A percentile compares a stretch with the other conserved stretches of the same genome.
Conservation (phyloP, 1,140 invertebrate genomes). For the Lithobius niger region DNA sequence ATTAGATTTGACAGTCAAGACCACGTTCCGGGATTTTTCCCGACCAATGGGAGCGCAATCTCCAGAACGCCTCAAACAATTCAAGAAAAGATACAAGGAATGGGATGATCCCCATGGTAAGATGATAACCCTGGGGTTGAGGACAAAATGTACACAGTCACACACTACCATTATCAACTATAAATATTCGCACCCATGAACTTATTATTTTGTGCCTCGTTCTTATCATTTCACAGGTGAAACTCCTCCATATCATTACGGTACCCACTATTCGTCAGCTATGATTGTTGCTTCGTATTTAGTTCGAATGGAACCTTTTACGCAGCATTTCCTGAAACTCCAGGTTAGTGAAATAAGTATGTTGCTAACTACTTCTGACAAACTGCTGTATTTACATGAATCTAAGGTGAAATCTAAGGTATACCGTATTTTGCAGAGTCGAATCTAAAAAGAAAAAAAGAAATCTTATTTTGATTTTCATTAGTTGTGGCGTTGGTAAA, state of each 20-base stretch:
- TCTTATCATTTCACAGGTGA: slow-evolving; percentile 40
- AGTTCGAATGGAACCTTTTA: slow-evolving; percentile 95
- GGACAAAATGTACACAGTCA: no score
- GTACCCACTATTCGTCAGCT: slow-evolving; percentile 96
- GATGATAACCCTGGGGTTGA: no score
- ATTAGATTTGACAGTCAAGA: slow-evolving; percentile 70
- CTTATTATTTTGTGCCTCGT: background rate
- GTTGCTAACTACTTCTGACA: background rate
- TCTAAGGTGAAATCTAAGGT: no score
- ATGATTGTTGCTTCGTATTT: slow-evolving; percentile 99
- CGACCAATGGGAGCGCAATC: slow-evolving; percentile 99
- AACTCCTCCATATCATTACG: slow-evolving; percentile 97
- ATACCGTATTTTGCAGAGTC: no score
- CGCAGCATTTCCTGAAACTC: slow-evolving; percentile 90
- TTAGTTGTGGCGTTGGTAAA: no score
- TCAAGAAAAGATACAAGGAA: slow-evolving; percentile 84
- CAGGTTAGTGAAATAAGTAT: slow-evolving; percentile 38
- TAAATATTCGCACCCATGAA: no score
- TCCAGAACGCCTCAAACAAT: slow-evolving; percentile 80
- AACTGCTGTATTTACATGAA: background rate
- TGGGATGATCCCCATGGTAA: slow-evolving; percentile 89
- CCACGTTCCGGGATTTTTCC: slow-evolving; percentile 89
- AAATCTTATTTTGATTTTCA: no score
- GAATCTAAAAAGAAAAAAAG: no score
- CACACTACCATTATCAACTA: no score